Base-by-base conservation (phyloP, 2,888 invertebrate species). In the Chalcosyrphus nemorum region DNA sequence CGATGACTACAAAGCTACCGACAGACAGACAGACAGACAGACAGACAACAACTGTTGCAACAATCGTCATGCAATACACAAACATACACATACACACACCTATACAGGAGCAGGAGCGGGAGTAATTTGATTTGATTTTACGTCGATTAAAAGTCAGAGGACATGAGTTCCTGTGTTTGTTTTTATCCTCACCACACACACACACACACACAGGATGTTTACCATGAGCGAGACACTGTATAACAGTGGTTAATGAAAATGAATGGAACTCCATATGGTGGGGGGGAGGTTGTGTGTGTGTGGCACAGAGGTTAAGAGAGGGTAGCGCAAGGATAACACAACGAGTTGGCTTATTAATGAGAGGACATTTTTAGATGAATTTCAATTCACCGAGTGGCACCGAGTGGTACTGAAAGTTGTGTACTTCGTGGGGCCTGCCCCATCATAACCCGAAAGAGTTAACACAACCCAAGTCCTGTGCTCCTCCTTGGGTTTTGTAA, bases 281-380 rank as follows among this genome's bases (percentile, higher is more conserved):
- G 56, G 63, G 9, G 13, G n/a, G 9, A n/a, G n/a, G 45, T n/a
- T n/a, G n/a, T n/a, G n/a, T n/a, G n/a, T n/a, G n/a, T n/a, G n/a
- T n/a, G n/a, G n/a, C n/a, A 29, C 15, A 11, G 47, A 24, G 70
- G 70, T 29, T 45, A 15, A 41, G 21, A 50, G 63, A 77, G 54
- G n/a, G 50, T 32, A 81, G 15, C 45, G 45, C 52, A 21, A 81
- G 59, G 29, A 0, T 13, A 54, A 47, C 68, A 50, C 21, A 45
- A 57, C 56, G 59, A 70, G 80, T 84, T 84, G 80, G 70, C 74
- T 78, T 84, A 84, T 84, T 84, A 84, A 84, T 84, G 84, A 84
- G 84, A 75, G 84, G 84, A 84, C 84, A 84, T 84, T 84, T 84
- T 78, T 84, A 84, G 84, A 84, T 84, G 84, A 84, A 80, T 84